Evolutionary conservation across 1,140 invertebrate species (phyloP).

Genomic region (Ruditapes philippinarum): DNA sequence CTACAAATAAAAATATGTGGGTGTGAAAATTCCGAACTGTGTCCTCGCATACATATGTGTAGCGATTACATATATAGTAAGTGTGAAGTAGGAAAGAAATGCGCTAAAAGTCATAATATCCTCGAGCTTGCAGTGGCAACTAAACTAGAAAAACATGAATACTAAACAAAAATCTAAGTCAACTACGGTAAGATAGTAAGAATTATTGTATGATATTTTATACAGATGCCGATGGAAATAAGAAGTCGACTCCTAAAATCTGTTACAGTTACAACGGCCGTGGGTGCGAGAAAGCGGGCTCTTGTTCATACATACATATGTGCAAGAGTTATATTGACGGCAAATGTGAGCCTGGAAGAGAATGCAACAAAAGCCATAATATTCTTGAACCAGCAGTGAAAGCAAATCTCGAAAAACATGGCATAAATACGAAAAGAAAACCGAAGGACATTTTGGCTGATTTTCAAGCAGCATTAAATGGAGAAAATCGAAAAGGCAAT

Average conservation of each 20-base stretch:
- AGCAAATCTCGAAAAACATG: conserved; percentile 37
- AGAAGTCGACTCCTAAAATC: neutral
- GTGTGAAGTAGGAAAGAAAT: too few relatives aligned
- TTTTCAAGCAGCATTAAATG: neutral
- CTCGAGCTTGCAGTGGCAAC: too few relatives aligned
- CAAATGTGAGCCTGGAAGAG: conserved; percentile 17
- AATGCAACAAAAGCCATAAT: conserved; percentile 38
- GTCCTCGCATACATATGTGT: too few relatives aligned
- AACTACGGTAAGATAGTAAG: too few relatives aligned
- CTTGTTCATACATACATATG: conserved; percentile 8
- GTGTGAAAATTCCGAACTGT: too few relatives aligned
- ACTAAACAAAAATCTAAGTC: too few relatives aligned
- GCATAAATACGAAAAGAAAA: conserved; percentile 17
- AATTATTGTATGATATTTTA: neutral
- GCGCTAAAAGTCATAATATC: too few relatives aligned
- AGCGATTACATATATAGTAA: too few relatives aligned
- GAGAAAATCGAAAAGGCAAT: too few relatives aligned
- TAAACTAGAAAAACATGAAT: too few relatives aligned
- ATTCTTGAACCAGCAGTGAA: neutral
- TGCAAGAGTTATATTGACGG: conserved; percentile 11
- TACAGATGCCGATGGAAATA: neutral
- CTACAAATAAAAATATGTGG: too few relatives aligned
- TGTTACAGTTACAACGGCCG: neutral
- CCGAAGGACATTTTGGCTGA: conserved; percentile 50
- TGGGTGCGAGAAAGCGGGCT: neutral